Conservation (phyloP, 2,113 vertebrate species). For the Ancistrus triradiatus region DNA sequence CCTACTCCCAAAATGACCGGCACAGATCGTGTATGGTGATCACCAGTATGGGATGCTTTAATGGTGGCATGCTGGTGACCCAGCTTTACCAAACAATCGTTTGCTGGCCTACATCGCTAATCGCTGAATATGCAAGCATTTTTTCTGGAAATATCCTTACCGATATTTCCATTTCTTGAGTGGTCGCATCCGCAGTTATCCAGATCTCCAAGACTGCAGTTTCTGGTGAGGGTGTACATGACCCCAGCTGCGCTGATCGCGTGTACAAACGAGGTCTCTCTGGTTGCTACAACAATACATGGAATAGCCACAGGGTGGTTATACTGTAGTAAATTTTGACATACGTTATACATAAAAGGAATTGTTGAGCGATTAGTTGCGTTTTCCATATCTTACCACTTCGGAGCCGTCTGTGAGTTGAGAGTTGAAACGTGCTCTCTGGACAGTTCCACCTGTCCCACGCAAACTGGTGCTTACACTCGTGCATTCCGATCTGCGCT, state of each 20-base stretch:
- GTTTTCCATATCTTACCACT: slow-evolving; percentile 67
- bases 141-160: slow-evolving; percentile 54
- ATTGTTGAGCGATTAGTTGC: neutral
- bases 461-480: slow-evolving; percentile 92
- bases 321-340: no score
- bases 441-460: slow-evolving; percentile 98
- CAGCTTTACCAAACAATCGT: no score
- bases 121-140: no score
- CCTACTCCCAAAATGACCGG: no score
- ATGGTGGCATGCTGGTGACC: no score
- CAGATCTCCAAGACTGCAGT: slow-evolving; percentile 92
- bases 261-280: slow-evolving; percentile 89
- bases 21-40: no score
- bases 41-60: no score
- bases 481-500: slow-evolving; percentile 82
- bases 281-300: slow-evolving; percentile 72
- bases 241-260: slow-evolving; percentile 94
- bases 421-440: slow-evolving; percentile 82
- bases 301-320: no score
- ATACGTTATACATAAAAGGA: neutral
- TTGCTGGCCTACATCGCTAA: no score
- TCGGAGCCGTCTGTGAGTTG: slow-evolving; percentile 78
- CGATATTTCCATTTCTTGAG: slow-evolving; percentile 82
- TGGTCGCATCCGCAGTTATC: slow-evolving; percentile 92
- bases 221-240: slow-evolving; percentile 90